A percentile compares a stretch with the other conserved stretches of the same genome.
Conservation (phyloP, 2,888 invertebrate genomes). For the Melieria omissa region DNA sequence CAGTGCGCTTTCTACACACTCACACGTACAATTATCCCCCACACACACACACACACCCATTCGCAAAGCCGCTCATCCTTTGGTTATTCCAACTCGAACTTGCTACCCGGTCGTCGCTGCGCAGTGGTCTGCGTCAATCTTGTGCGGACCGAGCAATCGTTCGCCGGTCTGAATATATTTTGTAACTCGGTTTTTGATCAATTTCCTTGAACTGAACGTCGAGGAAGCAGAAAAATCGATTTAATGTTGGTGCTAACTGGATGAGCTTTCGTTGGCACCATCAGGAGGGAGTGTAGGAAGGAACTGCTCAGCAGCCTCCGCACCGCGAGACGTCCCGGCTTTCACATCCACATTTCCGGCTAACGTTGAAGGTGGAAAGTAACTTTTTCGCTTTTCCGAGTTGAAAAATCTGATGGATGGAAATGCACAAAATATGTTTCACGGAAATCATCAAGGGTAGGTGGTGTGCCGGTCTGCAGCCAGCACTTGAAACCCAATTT, state of each 20-base stretch:
- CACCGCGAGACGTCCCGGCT: not conserved
- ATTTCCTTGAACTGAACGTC: not conserved
- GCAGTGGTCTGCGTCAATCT: too few species aligned
- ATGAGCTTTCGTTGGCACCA: slow-evolving; percentile 16
- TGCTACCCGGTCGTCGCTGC: too few species aligned
- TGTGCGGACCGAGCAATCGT: too few species aligned
- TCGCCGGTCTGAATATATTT: not conserved
- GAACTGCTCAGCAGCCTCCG: slow-evolving; percentile 24
- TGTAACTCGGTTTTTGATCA: not conserved
- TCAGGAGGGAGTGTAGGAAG: slow-evolving; percentile 22
- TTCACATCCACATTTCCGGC: slow-evolving; percentile 1
- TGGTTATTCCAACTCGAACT: not conserved
- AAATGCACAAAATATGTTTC: slow-evolving; percentile 70
- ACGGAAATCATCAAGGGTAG: slow-evolving; percentile 72
- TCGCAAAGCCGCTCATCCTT: not conserved
- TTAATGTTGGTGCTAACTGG: slow-evolving; percentile 22
- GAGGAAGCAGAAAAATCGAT: slow-evolving; percentile 7
- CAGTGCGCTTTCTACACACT: not conserved
- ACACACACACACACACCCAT: slow-evolving; percentile 1
- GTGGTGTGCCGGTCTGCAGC: slow-evolving; percentile 36
- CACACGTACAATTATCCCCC: not conserved
- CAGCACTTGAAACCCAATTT: not conserved
- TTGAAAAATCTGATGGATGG: slow-evolving; percentile 67
- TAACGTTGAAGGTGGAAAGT: slow-evolving; percentile 18
- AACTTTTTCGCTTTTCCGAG: slow-evolving; percentile 32